Base-by-base conservation (phyloP, 2,797 vertebrate species). In the Gymnothorax javanicus region DNA sequence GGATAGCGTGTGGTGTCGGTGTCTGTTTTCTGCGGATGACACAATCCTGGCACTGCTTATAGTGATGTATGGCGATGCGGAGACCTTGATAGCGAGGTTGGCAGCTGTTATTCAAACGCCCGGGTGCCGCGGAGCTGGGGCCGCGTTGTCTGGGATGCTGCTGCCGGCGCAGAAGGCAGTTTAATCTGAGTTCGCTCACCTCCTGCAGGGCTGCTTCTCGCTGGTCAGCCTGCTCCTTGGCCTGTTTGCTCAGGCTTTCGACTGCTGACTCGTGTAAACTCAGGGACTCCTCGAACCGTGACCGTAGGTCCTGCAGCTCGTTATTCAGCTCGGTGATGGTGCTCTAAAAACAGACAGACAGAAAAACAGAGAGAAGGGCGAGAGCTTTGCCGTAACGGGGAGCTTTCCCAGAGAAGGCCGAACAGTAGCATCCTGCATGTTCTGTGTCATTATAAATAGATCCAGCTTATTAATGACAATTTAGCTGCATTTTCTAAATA, bases 281-380 rank as follows among this genome's bases (percentile, higher is more conserved):
- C 77, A 95, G 86, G 54, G 96, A 95, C 1, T 93, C 94, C 88
- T 94, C 96, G 81, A 97, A 97, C 82, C 93, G 94, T 81, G 85
- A 85, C 33, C 89, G 94, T 13, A 97, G 90, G 50, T 91, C 84
- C 23, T 90, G 90, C 86, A 97, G 90, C 88, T 97, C 95, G 82
- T 89, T 25, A 20, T 90, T 89, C 86, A 95, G 25, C 0, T 86
- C 83, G 64, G 83, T 75, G 27, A 91, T 56, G 0, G 90, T 8
- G 57, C 94, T 91, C 97, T 96, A 84, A 58, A 88, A 43, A 85
- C 5, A 13, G 64, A n/a, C 7, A 67, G 64, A 82, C 33, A 43
- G 33, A 43, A 43, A 43, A 7, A n/a, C 23, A 62, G 1, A 15
- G 23, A 58, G 52, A 23, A 1, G 15, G 52, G 50, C 20, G 1